These are phyloP conservation scores for Drosophila cardini DNA, from an alignment of 1,140 invertebrate species.

Conservation along the genomic window DNA sequence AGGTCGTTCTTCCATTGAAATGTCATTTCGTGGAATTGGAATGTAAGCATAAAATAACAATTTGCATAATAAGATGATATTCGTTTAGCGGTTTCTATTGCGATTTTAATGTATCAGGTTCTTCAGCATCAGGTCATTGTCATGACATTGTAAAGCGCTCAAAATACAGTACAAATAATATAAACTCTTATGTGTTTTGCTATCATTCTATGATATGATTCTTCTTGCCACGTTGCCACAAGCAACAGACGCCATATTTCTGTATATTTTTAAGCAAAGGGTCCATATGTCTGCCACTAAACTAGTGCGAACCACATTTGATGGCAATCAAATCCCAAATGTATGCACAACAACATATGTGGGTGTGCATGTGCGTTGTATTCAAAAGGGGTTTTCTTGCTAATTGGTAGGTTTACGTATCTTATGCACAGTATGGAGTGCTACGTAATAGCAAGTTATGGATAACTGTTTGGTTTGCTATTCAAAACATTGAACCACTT, in stretches of 20 bases:
- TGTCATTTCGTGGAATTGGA: constrained; percentile 49
- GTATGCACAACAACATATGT: not conserved
- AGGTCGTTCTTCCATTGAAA: constrained; percentile 35
- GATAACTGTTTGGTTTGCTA: too few relatives aligned
- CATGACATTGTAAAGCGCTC: constrained; percentile 55
- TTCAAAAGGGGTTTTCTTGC: too few relatives aligned
- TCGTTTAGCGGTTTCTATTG: constrained; percentile 48
- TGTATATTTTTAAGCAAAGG: not conserved
- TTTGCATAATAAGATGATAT: constrained; percentile 79
- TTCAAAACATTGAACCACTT: too few relatives aligned
- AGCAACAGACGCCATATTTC: constrained; percentile 35
- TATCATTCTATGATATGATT: constrained; percentile 30
- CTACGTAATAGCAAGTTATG: too few relatives aligned
- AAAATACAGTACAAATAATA: constrained; percentile 53
- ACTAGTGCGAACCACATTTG: constrained; percentile 13
- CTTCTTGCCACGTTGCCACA: constrained; percentile 30
- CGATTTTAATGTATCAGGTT: constrained; percentile 29
- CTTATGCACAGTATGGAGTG: too few relatives aligned
- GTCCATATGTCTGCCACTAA: not conserved
- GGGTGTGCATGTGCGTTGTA: too few relatives aligned
- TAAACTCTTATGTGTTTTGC: constrained; percentile 36
- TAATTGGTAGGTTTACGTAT: too few relatives aligned
- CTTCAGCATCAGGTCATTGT: constrained; percentile 37
- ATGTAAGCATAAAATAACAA: constrained; percentile 69
- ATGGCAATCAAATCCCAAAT: constrained; percentile 40